Evolutionary conservation across 1,140 invertebrate genomes (phyloP), one percentile per base, ranked within the genome.

Genomic region (Bombus waltoni): DNA sequence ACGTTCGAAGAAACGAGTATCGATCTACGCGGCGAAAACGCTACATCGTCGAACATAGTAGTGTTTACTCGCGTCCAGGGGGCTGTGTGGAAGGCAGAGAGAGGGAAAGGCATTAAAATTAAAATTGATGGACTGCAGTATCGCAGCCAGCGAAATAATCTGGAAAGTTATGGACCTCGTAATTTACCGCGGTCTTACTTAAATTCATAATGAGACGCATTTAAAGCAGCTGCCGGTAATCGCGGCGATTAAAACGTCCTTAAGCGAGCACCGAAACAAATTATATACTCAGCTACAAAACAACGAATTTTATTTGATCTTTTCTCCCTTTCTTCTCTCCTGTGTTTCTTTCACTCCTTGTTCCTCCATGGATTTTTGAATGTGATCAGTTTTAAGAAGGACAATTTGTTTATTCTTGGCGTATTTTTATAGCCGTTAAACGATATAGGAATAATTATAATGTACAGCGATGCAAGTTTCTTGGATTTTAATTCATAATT

Each of bases 151-250:
- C 83, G 80, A 85, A 90, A 88, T 90, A 90, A 90, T 90, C 89
- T 90, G 75, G 80, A 90, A 90, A 90, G 89, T 90, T 90, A 90
- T 90, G 88, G 78, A 83, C 88, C 88, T 90, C 89, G 89, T 90
- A 90, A 90, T 90, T 90, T 90, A 90, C 88, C 89, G 47, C 82
- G 79, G 86, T 76, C 89, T 88, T 90, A 88, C 88, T 90, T 90
- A 90, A 90, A 90, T 90, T 90, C 88, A 85, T 91, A 93, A 92
- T 92, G 86, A 91, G 90, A 78, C 87, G 88, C 91, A 89, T 91
- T 93, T 93, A 87, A 93, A 92, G 87, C 92, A 92, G 90, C 92
- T 93, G 93, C 88, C 81, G 90, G 90, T 93, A 93, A 93, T 93
- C 92, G 90, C 77, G 44, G 77, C 87, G 87, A 91, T 93, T 92